These are phyloP conservation scores for Acanthosoma haemorrhoidale DNA, from an alignment of 2,888 invertebrate genomes.

Conservation along the genomic window DNA sequence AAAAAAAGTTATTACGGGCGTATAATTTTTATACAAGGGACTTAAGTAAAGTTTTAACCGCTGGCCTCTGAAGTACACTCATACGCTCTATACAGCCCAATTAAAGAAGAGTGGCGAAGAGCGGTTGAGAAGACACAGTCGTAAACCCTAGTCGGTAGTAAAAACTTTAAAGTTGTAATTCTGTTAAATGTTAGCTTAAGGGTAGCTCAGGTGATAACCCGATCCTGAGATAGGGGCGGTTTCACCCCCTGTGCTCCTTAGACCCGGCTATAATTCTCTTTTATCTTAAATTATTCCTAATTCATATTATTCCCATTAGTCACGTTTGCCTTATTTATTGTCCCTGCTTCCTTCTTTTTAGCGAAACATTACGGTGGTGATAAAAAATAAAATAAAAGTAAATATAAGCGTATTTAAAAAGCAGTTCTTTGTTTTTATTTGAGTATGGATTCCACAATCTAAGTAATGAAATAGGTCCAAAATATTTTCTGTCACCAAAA, in stretches of 20 bases:
- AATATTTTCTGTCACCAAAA: too few relatives aligned
- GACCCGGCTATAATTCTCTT: slow-evolving; percentile 6
- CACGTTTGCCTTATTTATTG: not conserved
- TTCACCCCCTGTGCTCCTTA: too few relatives aligned
- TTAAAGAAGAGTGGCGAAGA: not conserved
- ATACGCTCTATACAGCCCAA: slow-evolving; percentile 1
- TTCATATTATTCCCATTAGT: slow-evolving; percentile 10
- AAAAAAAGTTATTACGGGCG: not conserved
- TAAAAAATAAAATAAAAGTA: too few relatives aligned
- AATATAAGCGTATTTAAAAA: too few relatives aligned
- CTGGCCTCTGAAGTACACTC: not conserved
- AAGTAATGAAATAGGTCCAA: too few relatives aligned
- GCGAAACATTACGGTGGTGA: not conserved
- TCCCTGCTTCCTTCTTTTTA: not conserved
- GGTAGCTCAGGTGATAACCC: not conserved
- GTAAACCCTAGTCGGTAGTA: not conserved
- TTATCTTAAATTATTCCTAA: slow-evolving; percentile 14
- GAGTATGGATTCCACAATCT: too few relatives aligned
- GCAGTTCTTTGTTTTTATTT: too few relatives aligned
- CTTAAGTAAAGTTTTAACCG: slow-evolving; percentile 8
- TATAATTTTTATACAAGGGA: slow-evolving; percentile 1
- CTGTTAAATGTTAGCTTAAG: not conserved
- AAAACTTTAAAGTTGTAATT: slow-evolving; percentile 12
- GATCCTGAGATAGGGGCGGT: too few relatives aligned
- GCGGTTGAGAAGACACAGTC: not conserved